These are phyloP conservation scores for Gorsachius magnificus DNA, from an alignment of 2,797 vertebrate species.

Conservation along the genomic window DNA sequence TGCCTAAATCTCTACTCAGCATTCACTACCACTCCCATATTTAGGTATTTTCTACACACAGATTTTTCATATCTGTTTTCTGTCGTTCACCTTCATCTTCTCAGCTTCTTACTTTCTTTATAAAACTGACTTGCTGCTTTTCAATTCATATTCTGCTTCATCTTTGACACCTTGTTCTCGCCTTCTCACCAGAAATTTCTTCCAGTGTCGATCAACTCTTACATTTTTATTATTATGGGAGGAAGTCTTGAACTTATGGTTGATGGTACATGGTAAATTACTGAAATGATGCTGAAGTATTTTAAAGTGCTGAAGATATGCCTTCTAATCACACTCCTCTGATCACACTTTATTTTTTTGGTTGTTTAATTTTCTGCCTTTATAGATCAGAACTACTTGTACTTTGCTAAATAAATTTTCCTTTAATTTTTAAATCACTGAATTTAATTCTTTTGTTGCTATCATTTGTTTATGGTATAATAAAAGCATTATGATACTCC, in stretches of 20 bases:
- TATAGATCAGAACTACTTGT: background rate
- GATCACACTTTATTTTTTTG: background rate
- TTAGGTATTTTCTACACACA: background rate
- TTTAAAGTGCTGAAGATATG: background rate
- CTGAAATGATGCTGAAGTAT: background rate
- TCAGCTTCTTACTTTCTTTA: background rate
- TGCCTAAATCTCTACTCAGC: background rate
- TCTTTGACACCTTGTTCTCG: background rate
- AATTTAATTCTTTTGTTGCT: background rate
- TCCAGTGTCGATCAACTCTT: background rate
- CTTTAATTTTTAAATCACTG: too few relatives aligned
- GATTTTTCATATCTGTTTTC: background rate
- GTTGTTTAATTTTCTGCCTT: background rate
- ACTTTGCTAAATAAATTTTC: background rate
- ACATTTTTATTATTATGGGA: background rate
- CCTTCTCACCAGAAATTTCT: background rate
- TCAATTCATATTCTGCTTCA: background rate
- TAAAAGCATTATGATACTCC: background rate
- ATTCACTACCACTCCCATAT: background rate
- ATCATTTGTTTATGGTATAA: background rate
- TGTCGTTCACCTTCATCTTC: background rate
- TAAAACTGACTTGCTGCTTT: background rate
- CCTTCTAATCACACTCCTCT: background rate
- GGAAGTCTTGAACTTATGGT: background rate
- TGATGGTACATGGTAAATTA: background rate